These are phyloP conservation scores for Phytoseiulus persimilis DNA, from an alignment of 2,888 invertebrate species.

Conservation along the genomic window DNA sequence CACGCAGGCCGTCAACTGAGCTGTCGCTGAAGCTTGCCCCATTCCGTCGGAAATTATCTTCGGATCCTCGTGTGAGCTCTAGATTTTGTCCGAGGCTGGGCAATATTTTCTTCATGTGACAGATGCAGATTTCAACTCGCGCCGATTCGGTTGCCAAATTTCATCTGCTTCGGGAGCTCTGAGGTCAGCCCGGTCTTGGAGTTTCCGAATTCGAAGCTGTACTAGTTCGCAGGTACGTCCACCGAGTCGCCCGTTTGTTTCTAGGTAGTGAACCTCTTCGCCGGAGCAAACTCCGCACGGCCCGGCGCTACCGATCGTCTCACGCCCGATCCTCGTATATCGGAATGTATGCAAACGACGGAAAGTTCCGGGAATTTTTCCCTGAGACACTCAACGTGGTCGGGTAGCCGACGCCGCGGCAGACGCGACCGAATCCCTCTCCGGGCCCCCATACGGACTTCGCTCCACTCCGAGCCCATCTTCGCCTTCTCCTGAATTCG, in stretches of 20 bases:
- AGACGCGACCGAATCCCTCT: neutral
- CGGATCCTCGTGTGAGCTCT: too few species aligned
- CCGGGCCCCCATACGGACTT: too few species aligned
- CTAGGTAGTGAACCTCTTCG: neutral
- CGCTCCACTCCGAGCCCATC: neutral
- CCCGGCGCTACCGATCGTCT: neutral
- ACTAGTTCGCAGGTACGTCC: too few species aligned
- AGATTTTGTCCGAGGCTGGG: too few species aligned
- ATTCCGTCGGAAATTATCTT: neutral
- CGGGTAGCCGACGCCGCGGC: neutral
- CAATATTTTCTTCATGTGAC: too few species aligned
- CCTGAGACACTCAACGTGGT: neutral
- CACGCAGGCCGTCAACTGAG: neutral
- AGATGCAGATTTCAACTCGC: too few species aligned
- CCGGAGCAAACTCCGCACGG: neutral
- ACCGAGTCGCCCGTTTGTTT: neutral
- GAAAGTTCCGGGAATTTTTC: neutral
- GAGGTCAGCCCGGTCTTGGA: too few species aligned
- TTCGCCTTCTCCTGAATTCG: neutral
- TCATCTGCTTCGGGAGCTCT: too few species aligned
- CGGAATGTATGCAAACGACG: neutral
- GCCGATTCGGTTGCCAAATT: too few species aligned
- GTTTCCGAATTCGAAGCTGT: too few species aligned
- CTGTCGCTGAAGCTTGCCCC: neutral
- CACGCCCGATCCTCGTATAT: neutral